A percentile compares a stretch with the other conserved stretches of the same genome.
These are phyloP conservation scores for Petromus typicus DNA, from an alignment of 2,113 vertebrate species.

Conservation along the genomic window DNA sequence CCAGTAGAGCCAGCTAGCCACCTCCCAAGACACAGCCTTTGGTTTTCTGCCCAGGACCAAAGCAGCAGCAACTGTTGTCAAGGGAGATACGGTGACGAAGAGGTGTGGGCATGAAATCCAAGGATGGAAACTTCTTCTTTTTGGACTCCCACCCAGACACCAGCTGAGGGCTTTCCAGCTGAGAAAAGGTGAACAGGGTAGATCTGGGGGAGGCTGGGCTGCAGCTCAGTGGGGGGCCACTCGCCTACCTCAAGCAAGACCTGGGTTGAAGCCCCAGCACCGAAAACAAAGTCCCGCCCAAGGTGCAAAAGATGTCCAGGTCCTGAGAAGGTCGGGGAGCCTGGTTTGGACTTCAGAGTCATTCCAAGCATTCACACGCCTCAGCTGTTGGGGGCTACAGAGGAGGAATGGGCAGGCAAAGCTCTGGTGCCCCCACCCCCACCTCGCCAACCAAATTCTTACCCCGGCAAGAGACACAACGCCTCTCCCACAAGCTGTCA, in stretches of 20 bases:
- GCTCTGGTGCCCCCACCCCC: neutral
- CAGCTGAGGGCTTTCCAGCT: neutral
- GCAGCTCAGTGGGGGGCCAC: neutral
- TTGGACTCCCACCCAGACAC: conserved; percentile 58
- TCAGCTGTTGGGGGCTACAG: neutral
- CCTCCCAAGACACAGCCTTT: conserved; percentile 62
- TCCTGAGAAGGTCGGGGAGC: neutral
- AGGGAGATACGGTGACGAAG: conserved; percentile 68
- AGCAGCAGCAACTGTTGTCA: conserved; percentile 70
- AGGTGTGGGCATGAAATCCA: conserved; percentile 64
- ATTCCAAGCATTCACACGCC: no score
- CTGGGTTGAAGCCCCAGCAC: neutral
- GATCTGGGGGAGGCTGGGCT: no score
- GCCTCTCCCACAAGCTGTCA: neutral
- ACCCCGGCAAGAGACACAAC: neutral
- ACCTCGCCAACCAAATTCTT: neutral
- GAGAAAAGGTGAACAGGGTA: neutral
- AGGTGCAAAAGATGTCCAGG: neutral
- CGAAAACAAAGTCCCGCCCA: neutral
- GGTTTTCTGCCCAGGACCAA: conserved; percentile 60
- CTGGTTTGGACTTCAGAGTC: neutral
- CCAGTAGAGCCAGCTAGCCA: neutral
- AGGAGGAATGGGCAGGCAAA: neutral
- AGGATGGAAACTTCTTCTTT: conserved; percentile 68
- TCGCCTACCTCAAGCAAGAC: neutral